These are phyloP conservation scores for Molothrus ater DNA, from an alignment of 2,797 vertebrate species.

Conservation along the genomic window DNA sequence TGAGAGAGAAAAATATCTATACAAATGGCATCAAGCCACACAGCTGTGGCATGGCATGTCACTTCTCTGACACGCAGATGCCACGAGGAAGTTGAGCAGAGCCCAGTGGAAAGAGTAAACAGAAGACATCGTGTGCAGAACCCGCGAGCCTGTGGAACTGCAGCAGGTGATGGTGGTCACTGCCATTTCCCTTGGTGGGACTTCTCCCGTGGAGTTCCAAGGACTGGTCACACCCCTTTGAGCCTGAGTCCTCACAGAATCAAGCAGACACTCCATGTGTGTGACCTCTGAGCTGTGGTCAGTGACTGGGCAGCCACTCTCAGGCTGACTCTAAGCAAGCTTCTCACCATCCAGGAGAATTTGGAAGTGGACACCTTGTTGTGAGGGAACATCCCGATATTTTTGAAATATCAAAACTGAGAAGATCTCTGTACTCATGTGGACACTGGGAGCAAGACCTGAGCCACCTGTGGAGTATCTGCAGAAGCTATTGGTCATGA, in stretches of 20 bases:
- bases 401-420: not conserved
- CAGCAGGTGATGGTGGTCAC: not conserved
- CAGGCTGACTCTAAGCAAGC: not conserved
- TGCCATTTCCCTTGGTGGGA: not conserved
- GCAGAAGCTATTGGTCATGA: not conserved
- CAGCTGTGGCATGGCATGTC: not conserved
- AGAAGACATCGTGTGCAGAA: not conserved
- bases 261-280: not conserved
- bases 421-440: not conserved
- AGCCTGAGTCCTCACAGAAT: fast-evolving
- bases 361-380: not conserved
- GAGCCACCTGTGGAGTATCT: not conserved
- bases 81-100: not conserved
- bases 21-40: not conserved
- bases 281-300: not conserved
- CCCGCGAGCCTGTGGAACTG: not conserved
- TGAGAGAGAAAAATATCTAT: not conserved
- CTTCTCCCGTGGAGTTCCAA: not conserved
- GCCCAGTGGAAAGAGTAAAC: not conserved
- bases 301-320: not conserved
- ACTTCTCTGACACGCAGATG: not conserved
- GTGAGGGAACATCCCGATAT: not conserved
- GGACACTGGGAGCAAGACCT: not conserved
- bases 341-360: not conserved
- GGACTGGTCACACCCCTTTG: not conserved